Base-by-base conservation (phyloP, 2,797 vertebrate species). In the Leucoraja ocellata region DNA sequence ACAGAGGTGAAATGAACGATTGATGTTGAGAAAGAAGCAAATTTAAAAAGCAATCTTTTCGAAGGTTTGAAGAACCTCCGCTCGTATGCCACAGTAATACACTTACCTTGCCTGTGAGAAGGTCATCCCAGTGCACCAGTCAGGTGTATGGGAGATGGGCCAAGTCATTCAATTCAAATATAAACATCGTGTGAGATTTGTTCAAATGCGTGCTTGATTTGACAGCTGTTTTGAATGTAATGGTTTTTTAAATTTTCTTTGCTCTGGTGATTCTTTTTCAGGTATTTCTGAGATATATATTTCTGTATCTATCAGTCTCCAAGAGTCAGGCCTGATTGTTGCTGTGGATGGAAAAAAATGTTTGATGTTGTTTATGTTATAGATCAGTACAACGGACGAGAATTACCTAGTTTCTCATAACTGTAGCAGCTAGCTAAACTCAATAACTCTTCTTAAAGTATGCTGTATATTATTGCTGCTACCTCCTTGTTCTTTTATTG, bases 81-180 rank as follows among this genome's bases (percentile, higher is more conserved):
- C 58, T n/a, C 13, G n/a, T 23, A 63, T 21, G 84, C 28, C 61
- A 88, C 14, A n/a, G 7, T 0, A 63, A 65, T 32, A n/a, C 18
- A 21, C 61, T 88, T 36, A 8, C 84, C 61, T 68, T 88, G 16
- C 63, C 0, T 68, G 13, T 65, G 61, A 1, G n/a, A 21, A 32
- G n/a, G 32, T 16, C 28, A 58, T 54, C 80, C 46, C 21, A 83
- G 80, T 25, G 63, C 61, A 65, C n/a, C 84, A 88, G 14, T 65
- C 61, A 88, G n/a, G n/a, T 32, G 0, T 88, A 16, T 11, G 61
- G 58, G 61, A 65, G 61, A 36, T 88, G 61, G 61, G 84, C n/a
- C n/a, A 88, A 68, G 84, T 88, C 63, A 68, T 88, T 88, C 63
- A 68, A 68, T 88, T 88, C 84, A 88, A 88, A 68, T 88, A 88